phyloP scores from a whole-genome alignment of 2,797 vertebrate species.

The Spea hammondii region DNA sequence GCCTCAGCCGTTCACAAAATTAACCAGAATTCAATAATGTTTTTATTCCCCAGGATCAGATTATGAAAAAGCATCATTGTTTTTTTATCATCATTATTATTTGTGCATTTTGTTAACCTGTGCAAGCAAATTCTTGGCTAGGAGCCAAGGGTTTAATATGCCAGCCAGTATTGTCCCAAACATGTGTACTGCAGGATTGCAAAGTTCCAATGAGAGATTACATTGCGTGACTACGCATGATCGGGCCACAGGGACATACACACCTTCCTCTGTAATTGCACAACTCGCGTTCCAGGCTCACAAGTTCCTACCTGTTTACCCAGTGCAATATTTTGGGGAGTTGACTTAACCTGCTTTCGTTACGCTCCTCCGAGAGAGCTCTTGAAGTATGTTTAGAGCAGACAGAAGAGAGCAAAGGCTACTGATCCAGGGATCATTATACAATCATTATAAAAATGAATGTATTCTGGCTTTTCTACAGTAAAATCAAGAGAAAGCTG shows the following conservation, averaged over 20 bases:
- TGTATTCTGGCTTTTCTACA: not conserved
- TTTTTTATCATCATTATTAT: constrained; percentile 19
- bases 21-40: too few relatives aligned
- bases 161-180: not conserved
- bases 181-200: constrained; percentile 4
- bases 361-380: constrained; percentile 13
- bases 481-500: not conserved
- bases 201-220: not conserved
- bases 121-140: constrained; percentile 25
- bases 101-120: constrained; percentile 22
- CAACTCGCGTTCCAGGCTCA: constrained; percentile 59
- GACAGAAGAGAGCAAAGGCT: not conserved
- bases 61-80: too few relatives aligned
- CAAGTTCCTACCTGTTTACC: constrained; percentile 69
- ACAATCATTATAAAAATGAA: too few relatives aligned
- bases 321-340: constrained; percentile 38
- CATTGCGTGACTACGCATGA: constrained; percentile 52
- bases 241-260: constrained; percentile 57
- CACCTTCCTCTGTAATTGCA: constrained; percentile 60
- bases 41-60: too few relatives aligned
- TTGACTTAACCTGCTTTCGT: constrained; percentile 36
- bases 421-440: not conserved
- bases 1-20: too few relatives aligned
- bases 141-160: constrained; percentile 12
- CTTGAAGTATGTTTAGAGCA: constrained; percentile 13